Percentiles rank a stretch among this genome's conserved stretches.
Conservation (phyloP, 2,113 vertebrate genomes). For the Tetraodon nigroviridis region DNA sequence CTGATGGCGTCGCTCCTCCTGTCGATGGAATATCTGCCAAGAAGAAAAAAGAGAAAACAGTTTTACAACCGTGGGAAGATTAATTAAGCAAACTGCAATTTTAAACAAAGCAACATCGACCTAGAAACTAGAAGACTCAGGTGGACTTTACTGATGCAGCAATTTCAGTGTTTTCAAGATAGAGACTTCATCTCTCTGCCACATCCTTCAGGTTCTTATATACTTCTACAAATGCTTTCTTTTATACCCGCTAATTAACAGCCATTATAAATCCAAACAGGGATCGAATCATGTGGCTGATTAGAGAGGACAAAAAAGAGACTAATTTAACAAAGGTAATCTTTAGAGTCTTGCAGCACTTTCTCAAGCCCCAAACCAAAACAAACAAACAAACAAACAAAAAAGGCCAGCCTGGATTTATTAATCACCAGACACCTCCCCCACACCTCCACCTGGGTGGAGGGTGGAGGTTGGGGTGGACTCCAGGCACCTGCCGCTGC, state of each 20-base stretch:
- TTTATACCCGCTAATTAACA: constrained; percentile 19
- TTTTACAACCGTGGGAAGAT: constrained; percentile 3
- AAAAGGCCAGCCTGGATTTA: constrained; percentile 56
- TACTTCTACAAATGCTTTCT: constrained; percentile 5
- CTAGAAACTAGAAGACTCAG: too few relatives aligned
- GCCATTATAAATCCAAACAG: constrained; percentile 21
- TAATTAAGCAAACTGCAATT: constrained; percentile 12
- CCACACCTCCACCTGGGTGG: constrained; percentile 6
- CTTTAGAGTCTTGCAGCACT: constrained; percentile 55
- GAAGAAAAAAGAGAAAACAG: constrained; percentile 38
- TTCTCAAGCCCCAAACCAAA: not conserved
- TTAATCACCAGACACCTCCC: constrained; percentile 62
- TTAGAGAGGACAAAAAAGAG: constrained; percentile 26
- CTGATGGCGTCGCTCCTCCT: constrained; percentile 60
- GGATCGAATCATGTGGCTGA: constrained; percentile 19
- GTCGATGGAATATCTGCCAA: constrained; percentile 81
- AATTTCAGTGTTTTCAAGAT: too few relatives aligned
- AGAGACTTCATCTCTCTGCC: too few relatives aligned
- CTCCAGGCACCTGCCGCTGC: constrained; percentile 51
- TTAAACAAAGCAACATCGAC: too few relatives aligned
- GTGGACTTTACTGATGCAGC: too few relatives aligned
- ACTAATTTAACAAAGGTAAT: constrained; percentile 51
- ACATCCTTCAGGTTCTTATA: not conserved
- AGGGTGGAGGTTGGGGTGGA: constrained; percentile 17
- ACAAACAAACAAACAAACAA: constrained; percentile 5